These are phyloP conservation scores for Venusia cambrica DNA, from an alignment of 2,888 invertebrate genomes.

Conservation along the genomic window DNA sequence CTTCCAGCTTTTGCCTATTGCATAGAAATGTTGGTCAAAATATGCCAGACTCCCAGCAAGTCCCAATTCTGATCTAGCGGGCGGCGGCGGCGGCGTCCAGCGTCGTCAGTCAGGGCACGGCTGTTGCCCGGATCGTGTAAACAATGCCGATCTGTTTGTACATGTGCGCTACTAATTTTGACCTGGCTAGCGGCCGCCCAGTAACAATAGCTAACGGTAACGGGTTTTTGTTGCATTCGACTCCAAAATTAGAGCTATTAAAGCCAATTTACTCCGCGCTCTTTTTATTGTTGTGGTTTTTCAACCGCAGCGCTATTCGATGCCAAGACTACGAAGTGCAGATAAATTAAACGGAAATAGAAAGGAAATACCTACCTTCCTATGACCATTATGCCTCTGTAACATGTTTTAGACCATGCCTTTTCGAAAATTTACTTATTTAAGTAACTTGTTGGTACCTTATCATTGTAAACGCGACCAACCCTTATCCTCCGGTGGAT, in stretches of 20 bases:
- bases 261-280: constrained; percentile 9
- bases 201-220: constrained; percentile 78
- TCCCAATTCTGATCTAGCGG: constrained; percentile 31
- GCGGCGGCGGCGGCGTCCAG: no score
- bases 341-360: no score
- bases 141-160: constrained; percentile 74
- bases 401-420: no score
- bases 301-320: constrained; percentile 8
- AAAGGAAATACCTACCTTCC: no score
- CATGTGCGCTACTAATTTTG: constrained; percentile 79
- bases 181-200: constrained; percentile 63
- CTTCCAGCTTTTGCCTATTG: no score
- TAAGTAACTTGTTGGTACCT: no score
- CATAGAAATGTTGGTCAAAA: constrained; percentile 19
- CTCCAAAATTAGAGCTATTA: constrained; percentile 53
- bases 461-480: no score
- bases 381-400: no score
- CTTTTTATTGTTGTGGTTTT: constrained; percentile 18
- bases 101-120: no score
- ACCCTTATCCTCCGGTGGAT: no score
- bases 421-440: no score
- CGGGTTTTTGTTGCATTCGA: constrained; percentile 64
- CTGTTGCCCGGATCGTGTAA: constrained; percentile 50
- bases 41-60: constrained; percentile 24
- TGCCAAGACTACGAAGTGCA: no score